A percentile compares a stretch with the other conserved stretches of the same genome.
Evolutionary conservation across 2,888 invertebrate genomes (phyloP).

Genomic region (Acanthosepion esculentum): DNA sequence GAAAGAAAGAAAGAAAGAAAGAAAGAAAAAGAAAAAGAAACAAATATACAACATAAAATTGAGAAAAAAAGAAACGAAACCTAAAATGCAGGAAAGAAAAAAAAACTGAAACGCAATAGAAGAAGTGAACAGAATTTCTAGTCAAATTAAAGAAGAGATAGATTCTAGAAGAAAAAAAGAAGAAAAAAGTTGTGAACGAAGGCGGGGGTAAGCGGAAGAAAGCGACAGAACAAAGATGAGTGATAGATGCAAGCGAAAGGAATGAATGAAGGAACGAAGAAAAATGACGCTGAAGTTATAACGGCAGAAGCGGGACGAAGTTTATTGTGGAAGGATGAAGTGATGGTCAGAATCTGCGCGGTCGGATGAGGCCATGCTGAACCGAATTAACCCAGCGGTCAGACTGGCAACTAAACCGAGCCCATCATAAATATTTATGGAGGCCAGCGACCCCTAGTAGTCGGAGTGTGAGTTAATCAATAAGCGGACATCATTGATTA

Average conservation of each 20-base stretch:
- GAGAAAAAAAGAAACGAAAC: too few relatives aligned
- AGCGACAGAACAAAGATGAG: neutral
- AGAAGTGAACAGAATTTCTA: too few relatives aligned
- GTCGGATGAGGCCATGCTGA: conserved; percentile 33
- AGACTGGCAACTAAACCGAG: neutral
- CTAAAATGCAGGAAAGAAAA: too few relatives aligned
- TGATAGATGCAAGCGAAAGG: neutral
- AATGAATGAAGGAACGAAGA: neutral
- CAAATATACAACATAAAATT: too few relatives aligned
- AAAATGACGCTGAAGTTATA: neutral
- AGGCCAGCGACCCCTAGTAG: conserved; percentile 33
- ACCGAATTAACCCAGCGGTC: conserved; percentile 20
- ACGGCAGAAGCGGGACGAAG: too few relatives aligned
- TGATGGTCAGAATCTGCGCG: neutral
- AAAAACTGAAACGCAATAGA: too few relatives aligned
- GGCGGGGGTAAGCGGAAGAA: too few relatives aligned
- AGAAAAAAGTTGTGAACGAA: too few relatives aligned
- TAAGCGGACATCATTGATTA: conserved; percentile 33
- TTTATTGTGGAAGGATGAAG: neutral
- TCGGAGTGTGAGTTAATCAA: neutral
- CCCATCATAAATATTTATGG: conserved; percentile 33
- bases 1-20: too few relatives aligned
- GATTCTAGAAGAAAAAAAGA: too few relatives aligned
- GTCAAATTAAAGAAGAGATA: too few relatives aligned
- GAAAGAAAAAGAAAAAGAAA: too few relatives aligned